Percentiles rank a stretch among this genome's conserved stretches.
Evolutionary conservation across 30 jellyfish, hydroid and myxozoan species (phyloP).

Genomic region (Phacellophora camtschatica): DNA sequence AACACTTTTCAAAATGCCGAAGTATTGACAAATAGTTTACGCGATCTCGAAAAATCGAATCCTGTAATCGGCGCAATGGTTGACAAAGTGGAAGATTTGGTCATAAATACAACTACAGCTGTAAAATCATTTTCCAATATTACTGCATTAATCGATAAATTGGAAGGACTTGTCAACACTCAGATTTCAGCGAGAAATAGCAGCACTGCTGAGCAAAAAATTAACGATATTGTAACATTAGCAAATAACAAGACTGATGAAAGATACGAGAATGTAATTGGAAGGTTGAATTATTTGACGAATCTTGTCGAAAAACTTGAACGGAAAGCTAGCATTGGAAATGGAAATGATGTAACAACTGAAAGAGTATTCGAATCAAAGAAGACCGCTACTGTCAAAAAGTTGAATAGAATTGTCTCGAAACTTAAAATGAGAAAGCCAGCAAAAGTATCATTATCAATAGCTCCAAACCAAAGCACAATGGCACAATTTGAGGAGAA

Average conservation of each 20-base stretch:
- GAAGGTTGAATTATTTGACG: slow-evolving; percentile 47
- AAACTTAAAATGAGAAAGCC: slow-evolving; percentile 1
- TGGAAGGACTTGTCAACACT: slow-evolving; percentile 25
- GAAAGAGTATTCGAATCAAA: not conserved
- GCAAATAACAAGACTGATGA: slow-evolving; percentile 34
- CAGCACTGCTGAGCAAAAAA: not conserved
- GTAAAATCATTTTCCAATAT: slow-evolving; percentile 41
- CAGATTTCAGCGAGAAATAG: not conserved
- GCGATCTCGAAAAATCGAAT: not conserved
- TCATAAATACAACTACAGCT: slow-evolving; percentile 31
- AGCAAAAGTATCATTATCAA: too few species aligned
- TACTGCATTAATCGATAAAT: slow-evolving; percentile 26
- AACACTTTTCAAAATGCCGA: too few species aligned
- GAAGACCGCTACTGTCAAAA: slow-evolving; percentile 7
- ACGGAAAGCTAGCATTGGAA: not conserved
- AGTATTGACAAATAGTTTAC: not conserved
- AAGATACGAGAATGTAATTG: slow-evolving; percentile 22
- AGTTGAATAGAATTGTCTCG: slow-evolving; percentile 31
- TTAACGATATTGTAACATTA: slow-evolving; percentile 14
- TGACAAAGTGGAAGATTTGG: slow-evolving; percentile 36
- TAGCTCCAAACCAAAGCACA: too few species aligned
- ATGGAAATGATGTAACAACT: not conserved
- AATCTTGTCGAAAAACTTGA: slow-evolving; percentile 25
- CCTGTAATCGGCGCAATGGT: slow-evolving; percentile 45
- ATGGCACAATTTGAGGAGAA: too few species aligned